phyloP scores from a whole-genome alignment of 2,888 invertebrate genomes.

The Drosophila subsilvestris region DNA sequence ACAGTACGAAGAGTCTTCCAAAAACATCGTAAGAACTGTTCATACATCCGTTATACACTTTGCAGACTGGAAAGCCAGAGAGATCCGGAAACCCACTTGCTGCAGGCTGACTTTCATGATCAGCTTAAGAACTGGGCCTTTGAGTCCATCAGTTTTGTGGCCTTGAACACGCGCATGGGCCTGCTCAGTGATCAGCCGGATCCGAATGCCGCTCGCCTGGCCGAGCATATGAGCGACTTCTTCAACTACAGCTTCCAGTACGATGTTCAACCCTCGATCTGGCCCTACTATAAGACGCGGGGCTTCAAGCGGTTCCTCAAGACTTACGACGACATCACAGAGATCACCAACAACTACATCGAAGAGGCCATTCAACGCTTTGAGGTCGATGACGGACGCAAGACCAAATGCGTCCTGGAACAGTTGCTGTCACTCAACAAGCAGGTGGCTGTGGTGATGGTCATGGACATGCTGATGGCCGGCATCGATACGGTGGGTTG shows the following conservation, averaged over 20 bases:
- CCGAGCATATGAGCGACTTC: slow-evolving; percentile 70
- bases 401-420: slow-evolving; percentile 86
- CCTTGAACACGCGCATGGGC: slow-evolving; percentile 81
- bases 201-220: slow-evolving; percentile 64
- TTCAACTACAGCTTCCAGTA: slow-evolving; percentile 75
- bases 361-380: slow-evolving; percentile 80
- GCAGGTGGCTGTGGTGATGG: slow-evolving; percentile 88
- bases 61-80: slow-evolving; percentile 68
- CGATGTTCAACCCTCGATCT: slow-evolving; percentile 81
- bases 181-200: slow-evolving; percentile 63
- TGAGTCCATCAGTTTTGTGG: slow-evolving; percentile 85
- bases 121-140: slow-evolving; percentile 86
- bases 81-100: slow-evolving; percentile 53
- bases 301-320: slow-evolving; percentile 76
- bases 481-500: slow-evolving; percentile 89
- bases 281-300: slow-evolving; percentile 74
- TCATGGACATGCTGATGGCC: slow-evolving; percentile 89
- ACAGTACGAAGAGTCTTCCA: slow-evolving; percentile 50
- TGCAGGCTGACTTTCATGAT: slow-evolving; percentile 84
- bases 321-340: slow-evolving; percentile 77
- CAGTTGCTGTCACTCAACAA: slow-evolving; percentile 87
- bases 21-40: neutral
- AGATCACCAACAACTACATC: slow-evolving; percentile 81
- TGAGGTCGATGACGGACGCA: slow-evolving; percentile 27
- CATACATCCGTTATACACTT: neutral